A percentile compares a stretch with the other conserved stretches of the same genome.
Conservation (phyloP, 2,888 invertebrate genomes). For the Terebella lapidaria region DNA sequence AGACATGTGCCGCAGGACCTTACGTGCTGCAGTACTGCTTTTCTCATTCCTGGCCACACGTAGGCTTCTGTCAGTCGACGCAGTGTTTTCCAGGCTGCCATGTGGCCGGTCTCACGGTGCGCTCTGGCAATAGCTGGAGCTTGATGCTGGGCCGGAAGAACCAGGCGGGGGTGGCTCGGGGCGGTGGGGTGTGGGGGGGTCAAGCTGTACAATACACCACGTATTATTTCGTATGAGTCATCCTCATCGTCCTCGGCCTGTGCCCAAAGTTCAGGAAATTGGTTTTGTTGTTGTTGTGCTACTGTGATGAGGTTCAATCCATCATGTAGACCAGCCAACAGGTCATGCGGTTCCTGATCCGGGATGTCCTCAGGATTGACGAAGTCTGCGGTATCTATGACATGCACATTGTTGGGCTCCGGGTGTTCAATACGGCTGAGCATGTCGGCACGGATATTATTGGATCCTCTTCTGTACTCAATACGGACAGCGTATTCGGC, state of each 20-base stretch:
- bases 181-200: not conserved
- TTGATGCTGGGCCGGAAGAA: not conserved
- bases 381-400: conserved; percentile 8
- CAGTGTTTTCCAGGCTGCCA: not conserved
- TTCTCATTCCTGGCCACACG: not conserved
- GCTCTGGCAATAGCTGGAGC: not conserved
- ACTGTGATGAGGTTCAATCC: not conserved
- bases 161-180: not conserved
- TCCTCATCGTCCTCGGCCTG: not conserved
- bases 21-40: not conserved
- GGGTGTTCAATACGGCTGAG: not conserved
- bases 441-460: conserved; percentile 3
- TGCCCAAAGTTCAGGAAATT: not conserved
- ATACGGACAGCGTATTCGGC: conserved; percentile 4
- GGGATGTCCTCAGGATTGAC: conserved; percentile 4
- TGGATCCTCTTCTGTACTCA: not conserved
- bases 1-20: not conserved
- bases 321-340: not conserved
- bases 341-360: not conserved
- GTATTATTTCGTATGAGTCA: not conserved
- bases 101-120: not conserved
- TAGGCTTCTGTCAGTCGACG: not conserved
- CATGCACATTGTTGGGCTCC: not conserved
- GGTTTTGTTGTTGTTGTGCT: not conserved
- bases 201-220: not conserved